A percentile compares a stretch with the other conserved stretches of the same genome.
Conservation (phyloP, 2,888 invertebrate species). For the Auanema sp. region DNA sequence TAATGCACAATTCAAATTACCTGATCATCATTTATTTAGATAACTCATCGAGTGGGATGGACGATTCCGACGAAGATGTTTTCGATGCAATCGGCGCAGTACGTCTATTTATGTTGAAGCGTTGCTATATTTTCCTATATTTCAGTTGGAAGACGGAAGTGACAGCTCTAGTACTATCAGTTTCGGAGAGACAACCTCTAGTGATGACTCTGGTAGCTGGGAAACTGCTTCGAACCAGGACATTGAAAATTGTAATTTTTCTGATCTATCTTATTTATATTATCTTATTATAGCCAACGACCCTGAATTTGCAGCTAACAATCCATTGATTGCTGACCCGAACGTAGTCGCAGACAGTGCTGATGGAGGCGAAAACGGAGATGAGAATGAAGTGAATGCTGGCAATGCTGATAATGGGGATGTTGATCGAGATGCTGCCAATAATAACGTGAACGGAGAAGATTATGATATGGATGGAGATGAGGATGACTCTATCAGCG, state of each 20-base stretch:
- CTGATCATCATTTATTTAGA: no score
- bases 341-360: slow-evolving; percentile 25
- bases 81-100: slow-evolving; percentile 12
- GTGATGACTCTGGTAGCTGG: slow-evolving; percentile 12
- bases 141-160: slow-evolving; percentile 5
- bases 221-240: slow-evolving; percentile 19
- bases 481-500: neutral
- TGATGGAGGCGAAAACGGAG: slow-evolving; percentile 14
- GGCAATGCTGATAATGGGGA: neutral
- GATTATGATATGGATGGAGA: neutral
- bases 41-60: neutral
- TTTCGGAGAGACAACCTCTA: neutral
- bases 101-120: neutral
- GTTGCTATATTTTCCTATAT: neutral
- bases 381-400: slow-evolving; percentile 19
- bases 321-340: neutral
- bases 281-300: slow-evolving; percentile 8
- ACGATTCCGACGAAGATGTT: slow-evolving; percentile 9
- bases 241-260: neutral
- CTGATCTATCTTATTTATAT: slow-evolving; percentile 5
- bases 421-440: neutral
- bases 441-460: neutral
- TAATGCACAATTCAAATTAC: neutral
- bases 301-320: neutral
- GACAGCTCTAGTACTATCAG: slow-evolving; percentile 5